Evolutionary conservation across 2,113 vertebrate species (phyloP), one percentile per base, ranked within the genome.

Genomic region (Irena cyanogastra): DNA sequence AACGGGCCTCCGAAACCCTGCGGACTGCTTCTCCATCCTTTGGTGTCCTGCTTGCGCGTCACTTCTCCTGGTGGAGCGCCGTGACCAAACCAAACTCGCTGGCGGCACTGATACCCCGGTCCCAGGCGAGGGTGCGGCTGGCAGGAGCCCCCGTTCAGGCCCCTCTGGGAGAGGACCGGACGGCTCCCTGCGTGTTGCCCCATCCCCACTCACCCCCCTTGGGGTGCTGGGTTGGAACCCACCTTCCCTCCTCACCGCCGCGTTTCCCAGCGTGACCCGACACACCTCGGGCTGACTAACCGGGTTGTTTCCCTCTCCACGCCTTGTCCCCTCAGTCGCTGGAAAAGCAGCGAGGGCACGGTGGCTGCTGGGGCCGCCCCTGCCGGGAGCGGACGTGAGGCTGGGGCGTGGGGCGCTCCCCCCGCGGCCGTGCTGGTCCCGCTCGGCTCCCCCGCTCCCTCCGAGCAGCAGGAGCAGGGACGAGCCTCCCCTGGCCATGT

Each of bases 201-300:
- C 7, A 0, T 7, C 37, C 37, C 24, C 54, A 1, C 54, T 44
- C 33, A 3, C 6, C 7, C 14, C 8, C 16, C 15, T 8, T 1
- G 30, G 9, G 28, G 6, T 11, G 33, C 31, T 16, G 28, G 7
- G 2, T 2, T n/a, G 31, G 16, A 31, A 45, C 2, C 16, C 89
- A 49, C 45, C 72, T 10, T 52, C 53, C 35, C 57, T 18, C 52
- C 26, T 64, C n/a, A 2, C 37, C 7, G 7, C 63, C 14, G 7
- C 53, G 4, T 16, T 53, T 56, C 81, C 47, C 74, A n/a, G 22
- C 12, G 23, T 2, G 28, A 37, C 33, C 33, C 39, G 44, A 16
- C 20, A 10, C 5, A 52, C 16, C 16, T 14, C 2, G 56, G 50
- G 47, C 10, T 16, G 52, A 11, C 18, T 30, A 19, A 5, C 18